phyloP scores from a whole-genome alignment of 2,888 invertebrate species.

The Plagiodera versicolora region DNA sequence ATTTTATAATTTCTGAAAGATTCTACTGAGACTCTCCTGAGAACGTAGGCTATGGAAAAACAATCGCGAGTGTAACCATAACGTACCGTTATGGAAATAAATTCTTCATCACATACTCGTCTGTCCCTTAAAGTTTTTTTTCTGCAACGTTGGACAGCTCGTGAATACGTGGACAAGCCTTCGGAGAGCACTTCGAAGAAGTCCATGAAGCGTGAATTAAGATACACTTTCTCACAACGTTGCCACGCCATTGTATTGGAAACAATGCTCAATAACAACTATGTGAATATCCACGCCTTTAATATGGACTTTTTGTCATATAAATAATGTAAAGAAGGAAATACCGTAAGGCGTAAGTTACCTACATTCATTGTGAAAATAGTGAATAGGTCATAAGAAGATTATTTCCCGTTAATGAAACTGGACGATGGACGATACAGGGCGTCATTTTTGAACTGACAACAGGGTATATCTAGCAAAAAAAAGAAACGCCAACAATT shows the following conservation, averaged over 20 bases:
- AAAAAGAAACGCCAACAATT: no score
- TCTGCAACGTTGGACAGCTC: neutral
- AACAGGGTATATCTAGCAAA: no score
- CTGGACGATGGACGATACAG: no score
- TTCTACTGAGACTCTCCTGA: no score
- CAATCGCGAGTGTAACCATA: neutral
- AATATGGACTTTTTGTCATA: slow-evolving; percentile 26
- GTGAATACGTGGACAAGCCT: slow-evolving; percentile 23
- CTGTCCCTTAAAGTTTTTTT: neutral
- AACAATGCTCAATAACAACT: slow-evolving; percentile 36
- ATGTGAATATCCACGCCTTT: slow-evolving; percentile 33
- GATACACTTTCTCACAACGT: slow-evolving; percentile 45
- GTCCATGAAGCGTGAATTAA: slow-evolving; percentile 45
- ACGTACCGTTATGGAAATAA: neutral
- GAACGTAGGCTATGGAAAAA: no score
- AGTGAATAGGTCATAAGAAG: neutral
- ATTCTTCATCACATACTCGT: neutral
- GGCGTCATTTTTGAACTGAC: no score
- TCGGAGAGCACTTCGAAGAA: slow-evolving; percentile 37
- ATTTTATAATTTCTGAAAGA: no score
- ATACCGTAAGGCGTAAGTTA: neutral
- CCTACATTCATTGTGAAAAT: neutral
- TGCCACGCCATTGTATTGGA: slow-evolving; percentile 42
- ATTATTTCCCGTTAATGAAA: no score
- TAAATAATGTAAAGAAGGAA: slow-evolving; percentile 18